Conservation (phyloP, 1,140 invertebrate genomes). For the Chlorops oryzae region DNA sequence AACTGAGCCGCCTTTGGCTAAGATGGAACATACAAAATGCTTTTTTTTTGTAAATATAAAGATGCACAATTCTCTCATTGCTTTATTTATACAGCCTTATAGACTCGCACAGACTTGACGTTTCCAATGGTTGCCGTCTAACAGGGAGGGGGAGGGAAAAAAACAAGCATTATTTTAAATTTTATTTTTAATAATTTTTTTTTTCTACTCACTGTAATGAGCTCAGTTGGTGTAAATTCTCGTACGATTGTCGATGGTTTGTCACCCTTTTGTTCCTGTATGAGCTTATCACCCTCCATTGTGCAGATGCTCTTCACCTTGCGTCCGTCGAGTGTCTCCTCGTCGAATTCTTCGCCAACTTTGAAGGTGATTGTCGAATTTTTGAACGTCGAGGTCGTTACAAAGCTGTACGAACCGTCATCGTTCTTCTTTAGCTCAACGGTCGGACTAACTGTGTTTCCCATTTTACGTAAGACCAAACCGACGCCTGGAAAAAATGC, state of each 20-base stretch:
- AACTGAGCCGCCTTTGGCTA: too few species aligned
- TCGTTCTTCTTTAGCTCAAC: slow-evolving; percentile 64
- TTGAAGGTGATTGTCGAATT: slow-evolving; percentile 72
- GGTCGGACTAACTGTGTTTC: slow-evolving; percentile 63
- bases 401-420: slow-evolving; percentile 63
- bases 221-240: slow-evolving; percentile 62
- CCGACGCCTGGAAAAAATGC: slow-evolving; percentile 63
- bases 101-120: slow-evolving; percentile 65
- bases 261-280: slow-evolving; percentile 63
- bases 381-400: slow-evolving; percentile 79
- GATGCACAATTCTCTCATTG: too few species aligned
- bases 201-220: slow-evolving; percentile 57
- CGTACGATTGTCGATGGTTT: slow-evolving; percentile 60
- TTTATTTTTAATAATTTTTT: not conserved
- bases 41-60: too few species aligned
- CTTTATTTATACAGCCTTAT: slow-evolving; percentile 56
- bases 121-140: slow-evolving; percentile 65
- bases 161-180: not conserved
- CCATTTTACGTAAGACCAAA: slow-evolving; percentile 68
- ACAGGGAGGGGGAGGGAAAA: slow-evolving; percentile 28
- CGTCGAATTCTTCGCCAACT: slow-evolving; percentile 76
- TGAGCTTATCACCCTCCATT: slow-evolving; percentile 62
- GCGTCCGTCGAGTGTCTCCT: slow-evolving; percentile 77
- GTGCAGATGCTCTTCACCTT: slow-evolving; percentile 69
- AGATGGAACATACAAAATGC: too few species aligned